Percentiles rank a stretch among this genome's conserved stretches.
These are phyloP conservation scores for Clarias macrocephalus DNA, from an alignment of 2,113 vertebrate genomes.

Conservation along the genomic window DNA sequence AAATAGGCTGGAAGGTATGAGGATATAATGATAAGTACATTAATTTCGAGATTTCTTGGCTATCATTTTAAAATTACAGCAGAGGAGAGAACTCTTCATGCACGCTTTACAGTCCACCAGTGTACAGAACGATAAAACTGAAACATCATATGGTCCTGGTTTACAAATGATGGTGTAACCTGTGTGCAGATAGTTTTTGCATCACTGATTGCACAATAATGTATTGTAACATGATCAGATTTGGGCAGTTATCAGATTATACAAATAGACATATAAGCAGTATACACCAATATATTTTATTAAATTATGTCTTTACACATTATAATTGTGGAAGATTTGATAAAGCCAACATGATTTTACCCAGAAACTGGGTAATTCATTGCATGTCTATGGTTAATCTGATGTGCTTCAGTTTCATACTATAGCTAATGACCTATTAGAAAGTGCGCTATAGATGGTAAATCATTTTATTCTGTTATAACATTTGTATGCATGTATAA, in stretches of 20 bases:
- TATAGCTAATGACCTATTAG: neutral
- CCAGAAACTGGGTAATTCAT: neutral
- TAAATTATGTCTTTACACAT: neutral
- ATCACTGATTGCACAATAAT: neutral
- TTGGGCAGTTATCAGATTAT: neutral
- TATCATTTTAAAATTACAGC: neutral
- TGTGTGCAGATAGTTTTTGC: neutral
- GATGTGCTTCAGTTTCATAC: neutral
- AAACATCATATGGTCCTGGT: constrained; percentile 9
- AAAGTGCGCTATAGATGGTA: neutral
- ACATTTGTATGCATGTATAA: neutral
- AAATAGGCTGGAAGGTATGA: neutral
- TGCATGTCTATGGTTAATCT: neutral
- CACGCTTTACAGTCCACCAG: neutral
- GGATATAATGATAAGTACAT: neutral
- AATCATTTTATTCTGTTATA: neutral
- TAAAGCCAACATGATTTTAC: neutral
- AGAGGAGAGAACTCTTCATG: neutral
- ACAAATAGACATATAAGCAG: neutral
- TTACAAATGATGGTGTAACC: neutral
- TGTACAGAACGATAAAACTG: neutral
- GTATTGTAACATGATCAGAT: neutral
- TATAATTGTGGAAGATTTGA: neutral
- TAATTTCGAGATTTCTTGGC: neutral
- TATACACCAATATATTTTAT: neutral